A percentile compares a stretch with the other conserved stretches of the same genome.
These are phyloP conservation scores for Cynopterus sphinx DNA, from an alignment of 2,797 vertebrate species.

Conservation along the genomic window DNA sequence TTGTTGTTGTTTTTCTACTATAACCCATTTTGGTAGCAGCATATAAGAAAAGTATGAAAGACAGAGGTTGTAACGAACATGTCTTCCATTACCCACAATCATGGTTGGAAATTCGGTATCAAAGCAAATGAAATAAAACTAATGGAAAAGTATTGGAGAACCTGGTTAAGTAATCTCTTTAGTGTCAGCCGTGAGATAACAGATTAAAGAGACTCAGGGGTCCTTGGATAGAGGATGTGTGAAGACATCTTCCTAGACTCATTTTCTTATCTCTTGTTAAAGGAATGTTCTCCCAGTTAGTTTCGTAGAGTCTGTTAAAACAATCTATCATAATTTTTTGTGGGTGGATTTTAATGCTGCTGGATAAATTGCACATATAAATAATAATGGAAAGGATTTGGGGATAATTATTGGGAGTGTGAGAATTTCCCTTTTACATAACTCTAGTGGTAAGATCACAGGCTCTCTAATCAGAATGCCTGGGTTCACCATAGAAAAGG, in stretches of 20 bases:
- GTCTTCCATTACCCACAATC: background rate
- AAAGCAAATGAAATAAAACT: background rate
- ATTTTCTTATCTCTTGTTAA: background rate
- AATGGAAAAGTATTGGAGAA: background rate
- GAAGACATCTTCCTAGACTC: background rate
- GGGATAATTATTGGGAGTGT: fast-evolving
- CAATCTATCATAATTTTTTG: background rate
- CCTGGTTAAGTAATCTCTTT: background rate
- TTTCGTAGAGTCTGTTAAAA: background rate
- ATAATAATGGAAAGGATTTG: background rate
- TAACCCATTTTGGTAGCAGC: background rate
- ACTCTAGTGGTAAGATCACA: background rate
- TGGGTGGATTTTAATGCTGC: background rate
- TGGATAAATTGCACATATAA: background rate
- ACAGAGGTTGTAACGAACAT: background rate
- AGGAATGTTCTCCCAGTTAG: background rate
- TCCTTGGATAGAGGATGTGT: background rate
- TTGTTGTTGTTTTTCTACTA: background rate
- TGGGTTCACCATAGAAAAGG: background rate
- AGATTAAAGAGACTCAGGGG: background rate
- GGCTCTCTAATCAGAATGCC: background rate
- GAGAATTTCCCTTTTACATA: background rate
- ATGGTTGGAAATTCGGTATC: background rate
- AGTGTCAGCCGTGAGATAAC: background rate
- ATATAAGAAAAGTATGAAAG: background rate